Base-by-base conservation (phyloP, 2,797 vertebrate genomes). In the Sebastiscus albofasciatus region DNA sequence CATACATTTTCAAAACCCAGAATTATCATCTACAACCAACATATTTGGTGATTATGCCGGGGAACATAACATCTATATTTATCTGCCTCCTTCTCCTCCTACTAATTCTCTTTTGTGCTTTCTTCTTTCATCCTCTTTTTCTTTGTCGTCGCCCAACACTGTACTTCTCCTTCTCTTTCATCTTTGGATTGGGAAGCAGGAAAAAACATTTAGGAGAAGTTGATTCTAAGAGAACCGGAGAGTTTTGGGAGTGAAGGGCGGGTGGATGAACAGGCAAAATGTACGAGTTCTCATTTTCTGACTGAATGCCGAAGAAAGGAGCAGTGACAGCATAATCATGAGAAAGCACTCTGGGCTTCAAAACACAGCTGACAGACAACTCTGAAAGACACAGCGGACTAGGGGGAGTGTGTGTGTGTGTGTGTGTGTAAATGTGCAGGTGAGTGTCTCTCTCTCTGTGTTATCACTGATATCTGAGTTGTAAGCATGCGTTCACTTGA, bases 261-360 rank as follows among this genome's bases (percentile, higher is more conserved):
- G 42, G 61, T 69, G 83, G 86, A 91, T 79, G 77, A 90, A 89
- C 49, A 80, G 77, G 82, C 74, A 85, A n/a, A 87, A 90, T 83
- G 79, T 80, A 81, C 67, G 65, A 82, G 76, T 58, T 90, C 89
- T 88, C 77, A 69, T 87, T 85, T 89, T 83, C 79, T 82, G 83
- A 92, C 85, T 90, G 89, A 92, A 93, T 73, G 83, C 75, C 77
- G 85, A 91, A 80, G 83, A 91, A 89, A 92, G 77, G 42, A 83
- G 75, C 85, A 78, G 81, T 93, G 90, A 93, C 87, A 90, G 90
- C 49, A 83, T 92, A 94, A 94, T 95, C 90, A 93, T 71, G 80
- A 82, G 83, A 87, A 83, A 89, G 71, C 83, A 87, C 82, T 46
- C 72, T 80, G 58, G 71, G 75, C 89, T 85, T 88, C 79, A 83